These are phyloP conservation scores for Gambelia wislizenii DNA, from an alignment of 2,797 vertebrate species.

Conservation along the genomic window DNA sequence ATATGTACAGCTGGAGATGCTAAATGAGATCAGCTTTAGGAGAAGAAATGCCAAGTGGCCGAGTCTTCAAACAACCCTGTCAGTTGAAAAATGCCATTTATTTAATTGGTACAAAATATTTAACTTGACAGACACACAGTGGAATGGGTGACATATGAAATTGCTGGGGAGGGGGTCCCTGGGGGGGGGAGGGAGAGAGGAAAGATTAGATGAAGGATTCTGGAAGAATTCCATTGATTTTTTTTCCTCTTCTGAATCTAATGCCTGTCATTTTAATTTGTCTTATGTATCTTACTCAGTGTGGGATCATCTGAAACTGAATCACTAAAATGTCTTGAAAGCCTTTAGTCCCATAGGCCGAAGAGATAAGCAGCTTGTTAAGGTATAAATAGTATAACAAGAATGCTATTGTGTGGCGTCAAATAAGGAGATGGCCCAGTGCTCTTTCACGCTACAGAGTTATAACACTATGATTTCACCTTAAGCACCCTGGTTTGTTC, in stretches of 20 bases:
- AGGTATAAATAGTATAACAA: neutral
- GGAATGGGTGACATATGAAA: slow-evolving; percentile 6
- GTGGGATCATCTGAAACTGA: slow-evolving; percentile 16
- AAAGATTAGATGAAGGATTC: slow-evolving; percentile 3
- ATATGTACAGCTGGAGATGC: slow-evolving; percentile 18
- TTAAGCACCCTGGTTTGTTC: too few relatives aligned
- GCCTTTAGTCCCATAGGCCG: neutral
- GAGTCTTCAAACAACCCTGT: slow-evolving; percentile 2
- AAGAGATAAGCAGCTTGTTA: neutral
- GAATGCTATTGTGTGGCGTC: neutral
- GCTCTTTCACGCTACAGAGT: too few relatives aligned
- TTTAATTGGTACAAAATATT: slow-evolving; percentile 34
- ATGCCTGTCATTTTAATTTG: slow-evolving; percentile 44
- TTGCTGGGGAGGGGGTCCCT: neutral
- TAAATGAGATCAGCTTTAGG: slow-evolving; percentile 22
- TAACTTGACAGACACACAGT: slow-evolving; percentile 14
- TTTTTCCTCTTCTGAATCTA: neutral
- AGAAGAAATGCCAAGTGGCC: neutral
- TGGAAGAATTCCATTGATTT: slow-evolving; percentile 28
- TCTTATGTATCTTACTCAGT: neutral
- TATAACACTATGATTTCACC: too few relatives aligned
- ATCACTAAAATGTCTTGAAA: neutral
- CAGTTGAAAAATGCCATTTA: neutral
- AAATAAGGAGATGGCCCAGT: neutral
- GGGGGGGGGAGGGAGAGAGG: neutral